Evolutionary conservation across 2,113 vertebrate species (phyloP).

Genomic region (Stegostoma tigrinum): DNA sequence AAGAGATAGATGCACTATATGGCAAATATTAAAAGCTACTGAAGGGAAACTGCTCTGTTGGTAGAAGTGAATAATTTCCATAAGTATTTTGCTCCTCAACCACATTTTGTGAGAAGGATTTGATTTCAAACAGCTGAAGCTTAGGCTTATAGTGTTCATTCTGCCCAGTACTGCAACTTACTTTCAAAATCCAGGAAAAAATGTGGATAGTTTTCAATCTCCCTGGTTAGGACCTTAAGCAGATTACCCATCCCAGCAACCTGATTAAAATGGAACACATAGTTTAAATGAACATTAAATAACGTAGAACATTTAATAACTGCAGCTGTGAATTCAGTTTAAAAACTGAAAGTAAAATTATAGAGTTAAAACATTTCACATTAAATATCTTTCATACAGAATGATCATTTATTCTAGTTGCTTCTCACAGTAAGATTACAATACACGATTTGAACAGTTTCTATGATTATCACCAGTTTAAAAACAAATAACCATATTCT

Average conservation of each 20-base stretch:
- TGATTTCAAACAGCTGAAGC: constrained; percentile 11
- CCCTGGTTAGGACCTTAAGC: constrained; percentile 99
- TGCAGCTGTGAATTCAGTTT: not conserved
- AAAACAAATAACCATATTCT: not conserved
- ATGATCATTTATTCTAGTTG: not conserved
- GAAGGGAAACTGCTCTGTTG: constrained; percentile 37
- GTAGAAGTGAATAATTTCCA: constrained; percentile 30
- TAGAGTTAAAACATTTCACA: constrained; percentile 32
- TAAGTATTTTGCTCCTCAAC: constrained; percentile 13
- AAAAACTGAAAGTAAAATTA: not conserved
- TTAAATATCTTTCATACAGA: constrained; percentile 30
- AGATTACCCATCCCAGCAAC: constrained; percentile 99
- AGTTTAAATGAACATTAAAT: constrained; percentile 37
- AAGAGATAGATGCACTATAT: constrained; percentile 49
- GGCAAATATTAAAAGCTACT: constrained; percentile 42
- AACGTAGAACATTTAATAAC: not conserved
- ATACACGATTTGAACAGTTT: not conserved
- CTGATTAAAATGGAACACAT: constrained; percentile 65
- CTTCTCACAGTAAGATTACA: not conserved
- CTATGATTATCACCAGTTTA: not conserved
- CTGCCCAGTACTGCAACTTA: constrained; percentile 65
- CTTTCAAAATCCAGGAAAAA: constrained; percentile 99
- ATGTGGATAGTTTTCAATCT: constrained; percentile 99
- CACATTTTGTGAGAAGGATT: constrained; percentile 40
- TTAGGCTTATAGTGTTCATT: not conserved